Percentiles rank a stretch among this genome's conserved stretches.
Evolutionary conservation across 2,113 vertebrate genomes (phyloP).

Genomic region (Otus sunia): DNA sequence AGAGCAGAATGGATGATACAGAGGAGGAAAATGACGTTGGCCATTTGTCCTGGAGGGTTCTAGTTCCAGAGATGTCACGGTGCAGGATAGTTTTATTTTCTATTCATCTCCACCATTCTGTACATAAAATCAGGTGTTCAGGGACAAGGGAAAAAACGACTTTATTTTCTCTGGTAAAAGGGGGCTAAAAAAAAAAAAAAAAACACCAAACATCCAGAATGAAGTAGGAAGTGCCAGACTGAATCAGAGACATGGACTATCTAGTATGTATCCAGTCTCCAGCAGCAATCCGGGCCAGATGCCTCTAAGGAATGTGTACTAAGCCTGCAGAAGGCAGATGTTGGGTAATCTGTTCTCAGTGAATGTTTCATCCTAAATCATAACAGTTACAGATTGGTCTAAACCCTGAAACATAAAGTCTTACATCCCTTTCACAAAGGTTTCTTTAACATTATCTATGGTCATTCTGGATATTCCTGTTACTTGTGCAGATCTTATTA

Average conservation of each 20-base stretch:
- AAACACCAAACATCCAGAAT: fast-evolving
- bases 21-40: not conserved
- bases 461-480: not conserved
- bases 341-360: not conserved
- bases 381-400: not conserved
- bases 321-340: not conserved
- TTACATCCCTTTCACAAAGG: not conserved
- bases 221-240: not conserved
- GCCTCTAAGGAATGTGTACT: not conserved
- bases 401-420: not conserved
- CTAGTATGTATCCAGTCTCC: not conserved
- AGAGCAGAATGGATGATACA: not conserved
- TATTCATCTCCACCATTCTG: not conserved
- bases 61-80: not conserved
- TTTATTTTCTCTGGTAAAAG: not conserved
- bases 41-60: not conserved
- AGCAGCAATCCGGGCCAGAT: not conserved
- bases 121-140: not conserved
- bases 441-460: not conserved
- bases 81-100: not conserved
- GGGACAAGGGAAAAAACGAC: not conserved
- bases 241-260: not conserved
- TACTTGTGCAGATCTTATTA: not conserved
- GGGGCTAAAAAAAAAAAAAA: fast-evolving
- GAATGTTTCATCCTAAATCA: not conserved